A percentile compares a stretch with the other conserved stretches of the same genome.
Evolutionary conservation across 2,113 vertebrate species (phyloP).

Genomic region (Erythrocercus mccallii): DNA sequence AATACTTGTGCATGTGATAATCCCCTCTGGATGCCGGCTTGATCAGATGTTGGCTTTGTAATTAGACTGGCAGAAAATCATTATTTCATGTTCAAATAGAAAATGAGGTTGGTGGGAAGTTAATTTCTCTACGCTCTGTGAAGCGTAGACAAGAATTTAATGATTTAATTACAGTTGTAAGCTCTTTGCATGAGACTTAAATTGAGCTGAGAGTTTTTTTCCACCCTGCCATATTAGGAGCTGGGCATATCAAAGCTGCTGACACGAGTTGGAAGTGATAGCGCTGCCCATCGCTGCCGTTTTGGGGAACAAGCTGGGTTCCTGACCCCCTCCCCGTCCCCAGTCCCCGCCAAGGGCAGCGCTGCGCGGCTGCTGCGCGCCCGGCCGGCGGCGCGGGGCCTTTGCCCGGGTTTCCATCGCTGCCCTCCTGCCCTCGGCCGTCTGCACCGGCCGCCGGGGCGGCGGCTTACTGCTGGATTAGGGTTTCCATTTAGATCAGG

Average conservation of each 20-base stretch:
- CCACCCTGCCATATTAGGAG: constrained; percentile 86
- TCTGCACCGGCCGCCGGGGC: background rate
- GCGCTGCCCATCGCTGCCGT: constrained; percentile 81
- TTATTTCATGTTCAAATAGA: constrained; percentile 99
- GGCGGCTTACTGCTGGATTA: background rate
- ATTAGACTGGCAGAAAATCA: constrained; percentile 99
- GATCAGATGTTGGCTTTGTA: constrained; percentile 99
- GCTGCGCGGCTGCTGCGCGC: background rate
- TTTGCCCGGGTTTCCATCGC: background rate
- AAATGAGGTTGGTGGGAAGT: constrained; percentile 99
- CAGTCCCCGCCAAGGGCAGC: background rate
- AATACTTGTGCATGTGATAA: constrained; percentile 99
- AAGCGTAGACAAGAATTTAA: constrained; percentile 92
- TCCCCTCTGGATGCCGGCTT: constrained; percentile 99
- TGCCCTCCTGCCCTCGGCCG: background rate
- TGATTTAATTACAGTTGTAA: constrained; percentile 99
- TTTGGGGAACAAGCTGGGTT: constrained; percentile 61
- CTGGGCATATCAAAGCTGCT: constrained; percentile 91
- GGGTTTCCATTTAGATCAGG: constrained; percentile 31
- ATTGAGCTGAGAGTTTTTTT: constrained; percentile 98
- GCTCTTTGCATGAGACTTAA: constrained; percentile 99
- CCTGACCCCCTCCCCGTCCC: constrained; percentile 58
- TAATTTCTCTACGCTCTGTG: constrained; percentile 92
- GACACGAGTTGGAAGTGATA: constrained; percentile 89
- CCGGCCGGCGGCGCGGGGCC: background rate